Conservation (phyloP, 2,113 vertebrate species). For the Indicator indicator region DNA sequence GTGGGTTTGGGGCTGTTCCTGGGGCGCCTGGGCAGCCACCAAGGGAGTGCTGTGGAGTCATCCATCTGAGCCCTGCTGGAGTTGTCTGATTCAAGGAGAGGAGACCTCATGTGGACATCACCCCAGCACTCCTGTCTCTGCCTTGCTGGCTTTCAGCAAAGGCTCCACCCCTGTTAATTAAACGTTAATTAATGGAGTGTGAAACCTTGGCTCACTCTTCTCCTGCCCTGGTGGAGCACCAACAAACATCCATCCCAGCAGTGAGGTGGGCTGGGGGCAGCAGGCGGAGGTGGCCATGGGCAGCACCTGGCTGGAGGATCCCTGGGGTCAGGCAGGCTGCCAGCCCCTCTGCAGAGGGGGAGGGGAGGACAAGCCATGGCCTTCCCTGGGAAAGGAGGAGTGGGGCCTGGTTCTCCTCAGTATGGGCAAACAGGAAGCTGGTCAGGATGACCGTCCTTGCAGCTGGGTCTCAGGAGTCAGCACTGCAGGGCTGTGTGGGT, state of each 20-base stretch:
- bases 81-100: neutral
- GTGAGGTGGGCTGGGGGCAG: neutral
- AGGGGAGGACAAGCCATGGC: neutral
- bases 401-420: neutral
- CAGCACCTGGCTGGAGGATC: neutral
- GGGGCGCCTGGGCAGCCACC: neutral
- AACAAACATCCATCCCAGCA: rapidly evolving
- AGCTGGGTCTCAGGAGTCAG: neutral
- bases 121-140: neutral
- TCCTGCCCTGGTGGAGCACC: neutral
- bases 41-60: neutral
- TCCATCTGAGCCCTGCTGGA: neutral
- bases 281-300: neutral
- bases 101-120: neutral
- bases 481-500: neutral
- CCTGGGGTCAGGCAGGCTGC: neutral
- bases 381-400: neutral
- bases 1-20: neutral
- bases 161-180: neutral
- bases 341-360: neutral
- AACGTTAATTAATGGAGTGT: neutral
- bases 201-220: neutral
- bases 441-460: neutral
- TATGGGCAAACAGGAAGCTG: neutral
- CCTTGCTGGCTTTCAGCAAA: neutral